Evolutionary conservation across 2,888 invertebrate genomes (phyloP), one percentile per base, ranked within the genome.

Genomic region (Drosophila siamana): DNA sequence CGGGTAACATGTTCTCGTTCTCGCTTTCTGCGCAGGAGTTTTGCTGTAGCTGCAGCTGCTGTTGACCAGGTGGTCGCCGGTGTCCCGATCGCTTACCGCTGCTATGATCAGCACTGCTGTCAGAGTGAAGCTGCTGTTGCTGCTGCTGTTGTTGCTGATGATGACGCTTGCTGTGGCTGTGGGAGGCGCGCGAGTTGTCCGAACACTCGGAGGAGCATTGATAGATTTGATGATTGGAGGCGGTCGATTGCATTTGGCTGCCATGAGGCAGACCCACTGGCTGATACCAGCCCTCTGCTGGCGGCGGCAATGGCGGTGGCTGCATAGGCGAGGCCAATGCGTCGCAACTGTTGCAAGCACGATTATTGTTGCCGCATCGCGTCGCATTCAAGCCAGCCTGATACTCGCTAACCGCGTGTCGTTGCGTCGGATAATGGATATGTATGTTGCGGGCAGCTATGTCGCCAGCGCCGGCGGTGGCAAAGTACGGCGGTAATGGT

Each of bases 131-230:
- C 13, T 90, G 74, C 77, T 90, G 80, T 13, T 90, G 74, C 77
- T 90, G 91, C 69, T 85, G 79, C 15, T 90, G 74, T 78, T 90
- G 66, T 78, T 78, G 81, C 9, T 90, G 71, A 74, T 88, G 63
- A 75, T 88, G 64, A 8, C 67, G 51, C 48, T 78, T 75, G 72
- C 55, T 67, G 74, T 90, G 90, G 22, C 88, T 64, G 44, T 90
- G 89, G 24, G 92, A 90, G 78, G 91, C 90, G 43, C 90, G 89
- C 54, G 92, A 92, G 78, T 92, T 90, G 74, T 92, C 92, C n/a
- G 92, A 92, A 61, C 92, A 92, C 77, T 92, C 92, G 62, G 92
- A 92, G 84, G 92, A 92, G 91, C 92, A 92, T 83, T 92, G 91
- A 78, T 92, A 92, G 78, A 92, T 92, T 78, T 92, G 92, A 77